Conservation (phyloP, 2,888 invertebrate genomes). For the Linnaemya tessellans region DNA sequence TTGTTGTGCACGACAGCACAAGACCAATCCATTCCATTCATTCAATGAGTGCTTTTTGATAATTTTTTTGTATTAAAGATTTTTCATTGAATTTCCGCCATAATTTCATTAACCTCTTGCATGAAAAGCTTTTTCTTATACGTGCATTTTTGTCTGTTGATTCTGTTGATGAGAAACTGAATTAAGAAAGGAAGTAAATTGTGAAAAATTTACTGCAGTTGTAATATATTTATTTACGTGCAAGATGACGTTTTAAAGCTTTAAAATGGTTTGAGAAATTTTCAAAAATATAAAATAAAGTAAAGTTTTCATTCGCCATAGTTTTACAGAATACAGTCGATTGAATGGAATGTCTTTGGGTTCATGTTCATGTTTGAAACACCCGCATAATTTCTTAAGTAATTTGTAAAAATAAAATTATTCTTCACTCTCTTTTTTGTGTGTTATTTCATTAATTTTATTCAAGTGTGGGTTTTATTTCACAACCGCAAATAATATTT, state of each 20-base stretch:
- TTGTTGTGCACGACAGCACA: not conserved
- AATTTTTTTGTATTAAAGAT: not conserved
- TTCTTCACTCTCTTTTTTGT: not conserved
- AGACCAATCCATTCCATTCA: not conserved
- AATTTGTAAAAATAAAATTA: not conserved
- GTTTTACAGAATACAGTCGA: too few species aligned
- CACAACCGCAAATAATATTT: conserved; percentile 40
- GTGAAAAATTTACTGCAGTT: not conserved
- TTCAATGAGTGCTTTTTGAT: not conserved
- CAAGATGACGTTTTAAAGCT: not conserved
- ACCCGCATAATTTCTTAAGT: not conserved
- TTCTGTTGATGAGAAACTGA: not conserved
- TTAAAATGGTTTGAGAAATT: not conserved
- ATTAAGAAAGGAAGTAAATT: not conserved
- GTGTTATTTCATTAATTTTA: not conserved
- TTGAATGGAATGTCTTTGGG: not conserved
- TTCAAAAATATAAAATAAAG: not conserved
- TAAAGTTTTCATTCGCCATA: too few species aligned
- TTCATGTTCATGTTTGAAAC: conserved; percentile 2
- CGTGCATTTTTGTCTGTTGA: not conserved
- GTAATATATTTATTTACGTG: not conserved
- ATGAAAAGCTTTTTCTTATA: not conserved
- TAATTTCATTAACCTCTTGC: conserved; percentile 26
- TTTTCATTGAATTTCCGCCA: conserved; percentile 37
- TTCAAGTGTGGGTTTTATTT: conserved; percentile 34